These are phyloP conservation scores for Aphelenchoides besseyi DNA, from an alignment of 1,140 invertebrate species.

Conservation along the genomic window DNA sequence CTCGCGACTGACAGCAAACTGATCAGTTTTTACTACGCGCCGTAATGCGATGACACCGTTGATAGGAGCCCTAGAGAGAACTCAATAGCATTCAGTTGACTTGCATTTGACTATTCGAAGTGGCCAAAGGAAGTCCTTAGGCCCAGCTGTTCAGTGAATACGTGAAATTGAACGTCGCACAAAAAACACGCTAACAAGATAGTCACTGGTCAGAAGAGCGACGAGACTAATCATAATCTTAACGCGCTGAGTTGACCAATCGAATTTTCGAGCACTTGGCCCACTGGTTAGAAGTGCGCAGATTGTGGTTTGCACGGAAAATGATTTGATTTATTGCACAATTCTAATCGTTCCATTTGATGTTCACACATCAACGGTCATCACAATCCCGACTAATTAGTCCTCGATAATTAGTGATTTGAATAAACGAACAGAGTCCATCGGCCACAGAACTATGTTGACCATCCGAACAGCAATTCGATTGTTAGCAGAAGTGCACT, in stretches of 20 bases:
- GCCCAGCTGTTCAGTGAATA: too few relatives aligned
- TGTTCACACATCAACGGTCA: background rate
- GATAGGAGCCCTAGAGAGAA: background rate
- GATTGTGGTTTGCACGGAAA: background rate
- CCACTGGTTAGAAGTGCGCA: background rate
- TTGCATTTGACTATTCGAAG: too few relatives aligned
- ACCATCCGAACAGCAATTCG: too few relatives aligned
- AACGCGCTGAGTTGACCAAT: background rate
- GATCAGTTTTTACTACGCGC: background rate
- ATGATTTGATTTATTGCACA: too few relatives aligned
- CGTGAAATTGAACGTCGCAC: too few relatives aligned
- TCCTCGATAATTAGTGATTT: background rate
- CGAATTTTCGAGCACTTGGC: background rate
- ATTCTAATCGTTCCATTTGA: too few relatives aligned
- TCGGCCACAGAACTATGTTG: too few relatives aligned
- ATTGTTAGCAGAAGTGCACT: background rate
- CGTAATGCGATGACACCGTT: background rate
- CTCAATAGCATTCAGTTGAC: too few relatives aligned
- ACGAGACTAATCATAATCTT: background rate
- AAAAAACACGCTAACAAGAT: background rate
- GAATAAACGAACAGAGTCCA: too few relatives aligned
- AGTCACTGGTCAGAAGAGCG: background rate
- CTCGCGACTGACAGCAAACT: background rate
- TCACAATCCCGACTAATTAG: background rate
- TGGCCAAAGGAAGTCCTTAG: too few relatives aligned